Conservation (phyloP, 2,888 invertebrate species). For the Philopedon plagiatum region DNA sequence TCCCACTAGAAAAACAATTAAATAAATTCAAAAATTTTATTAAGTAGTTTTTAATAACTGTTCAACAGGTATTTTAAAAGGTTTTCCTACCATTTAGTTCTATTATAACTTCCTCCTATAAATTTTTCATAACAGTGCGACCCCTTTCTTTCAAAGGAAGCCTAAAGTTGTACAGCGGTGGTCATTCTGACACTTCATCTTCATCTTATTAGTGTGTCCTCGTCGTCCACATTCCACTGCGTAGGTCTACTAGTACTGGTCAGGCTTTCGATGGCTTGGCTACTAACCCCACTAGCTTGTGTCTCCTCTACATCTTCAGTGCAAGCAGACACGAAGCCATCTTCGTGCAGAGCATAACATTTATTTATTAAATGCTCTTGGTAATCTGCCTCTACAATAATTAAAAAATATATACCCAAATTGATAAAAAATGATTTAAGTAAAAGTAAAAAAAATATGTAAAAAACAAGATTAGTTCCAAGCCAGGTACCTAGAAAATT, state of each 20-base stretch:
- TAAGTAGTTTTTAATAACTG: too few species aligned
- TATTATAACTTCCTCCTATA: slow-evolving; percentile 27
- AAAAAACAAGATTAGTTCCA: too few species aligned
- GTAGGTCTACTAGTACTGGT: too few species aligned
- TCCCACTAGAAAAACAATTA: slow-evolving; percentile 4
- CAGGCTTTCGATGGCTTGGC: neutral
- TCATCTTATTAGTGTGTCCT: slow-evolving; percentile 17
- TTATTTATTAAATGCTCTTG: neutral
- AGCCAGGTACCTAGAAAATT: too few species aligned
- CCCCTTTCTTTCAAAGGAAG: slow-evolving; percentile 24
- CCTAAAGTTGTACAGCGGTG: slow-evolving; percentile 28
- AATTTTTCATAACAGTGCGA: neutral
- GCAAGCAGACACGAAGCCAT: too few species aligned
- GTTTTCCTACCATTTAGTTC: slow-evolving; percentile 28
- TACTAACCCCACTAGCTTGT: too few species aligned
- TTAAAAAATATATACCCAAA: neutral
- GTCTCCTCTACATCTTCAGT: too few species aligned
- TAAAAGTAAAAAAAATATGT: too few species aligned
- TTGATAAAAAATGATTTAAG: too few species aligned
- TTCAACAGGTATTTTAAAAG: too few species aligned
- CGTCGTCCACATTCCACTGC: neutral
- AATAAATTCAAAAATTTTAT: neutral
- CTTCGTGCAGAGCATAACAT: too few species aligned
- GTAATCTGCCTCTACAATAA: neutral
- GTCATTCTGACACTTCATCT: slow-evolving; percentile 27